phyloP scores from a whole-genome alignment of 2,113 vertebrate genomes.

The Periophthalmus modestus region DNA sequence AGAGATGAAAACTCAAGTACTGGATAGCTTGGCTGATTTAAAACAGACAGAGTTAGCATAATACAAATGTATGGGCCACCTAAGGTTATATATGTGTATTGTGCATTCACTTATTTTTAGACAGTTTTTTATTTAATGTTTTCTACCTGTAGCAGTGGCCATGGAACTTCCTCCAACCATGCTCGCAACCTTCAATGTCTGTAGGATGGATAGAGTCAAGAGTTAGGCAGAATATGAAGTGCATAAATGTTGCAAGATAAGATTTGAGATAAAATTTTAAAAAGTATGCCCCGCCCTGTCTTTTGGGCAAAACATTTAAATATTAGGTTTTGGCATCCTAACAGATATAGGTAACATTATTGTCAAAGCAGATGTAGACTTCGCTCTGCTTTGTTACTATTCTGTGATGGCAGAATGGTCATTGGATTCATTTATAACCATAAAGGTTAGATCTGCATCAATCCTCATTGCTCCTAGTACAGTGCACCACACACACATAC shows the following conservation, averaged over 20 bases:
- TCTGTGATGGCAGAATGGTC: slow-evolving; percentile 61
- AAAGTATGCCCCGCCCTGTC: not conserved
- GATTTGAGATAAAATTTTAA: not conserved
- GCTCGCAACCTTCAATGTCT: slow-evolving; percentile 95
- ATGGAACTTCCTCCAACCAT: slow-evolving; percentile 95
- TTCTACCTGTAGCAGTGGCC: slow-evolving; percentile 91
- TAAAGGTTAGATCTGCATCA: slow-evolving; percentile 68
- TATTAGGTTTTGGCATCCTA: slow-evolving; percentile 29
- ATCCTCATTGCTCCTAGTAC: slow-evolving; percentile 59
- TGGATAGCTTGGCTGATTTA: slow-evolving; percentile 18
- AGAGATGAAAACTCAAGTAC: slow-evolving; percentile 23
- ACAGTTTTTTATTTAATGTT: not conserved
- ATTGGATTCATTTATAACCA: slow-evolving; percentile 57
- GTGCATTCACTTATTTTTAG: slow-evolving; percentile 6
- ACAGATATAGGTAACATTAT: slow-evolving; percentile 31
- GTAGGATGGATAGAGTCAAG: slow-evolving; percentile 15
- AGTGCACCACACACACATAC: not conserved
- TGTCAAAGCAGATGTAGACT: slow-evolving; percentile 37
- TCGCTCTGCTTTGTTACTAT: slow-evolving; percentile 57
- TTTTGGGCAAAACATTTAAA: slow-evolving; percentile 15
- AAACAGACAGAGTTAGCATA: slow-evolving; percentile 13
- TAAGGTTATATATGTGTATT: slow-evolving; percentile 12
- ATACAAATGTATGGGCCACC: slow-evolving; percentile 26
- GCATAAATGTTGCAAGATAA: not conserved
- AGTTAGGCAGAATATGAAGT: slow-evolving; percentile 6